Evolutionary conservation across 2,888 invertebrate genomes (phyloP).

Genomic region (Nymphalis c-album): DNA sequence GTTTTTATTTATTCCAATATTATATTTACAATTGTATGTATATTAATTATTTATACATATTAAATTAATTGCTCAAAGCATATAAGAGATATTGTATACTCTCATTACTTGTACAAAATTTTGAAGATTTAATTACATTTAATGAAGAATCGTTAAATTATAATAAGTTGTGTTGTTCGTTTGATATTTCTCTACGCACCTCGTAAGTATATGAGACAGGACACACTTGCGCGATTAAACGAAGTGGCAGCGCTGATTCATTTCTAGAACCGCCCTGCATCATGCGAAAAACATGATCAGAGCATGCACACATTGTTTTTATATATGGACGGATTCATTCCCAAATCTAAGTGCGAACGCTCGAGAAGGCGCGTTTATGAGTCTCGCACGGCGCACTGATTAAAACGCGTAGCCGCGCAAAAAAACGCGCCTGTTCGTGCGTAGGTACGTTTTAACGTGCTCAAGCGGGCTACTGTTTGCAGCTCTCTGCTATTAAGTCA

Average conservation of each 20-base stretch:
- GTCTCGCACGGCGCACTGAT: too few species aligned
- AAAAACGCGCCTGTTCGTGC: too few species aligned
- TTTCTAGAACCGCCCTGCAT: too few species aligned
- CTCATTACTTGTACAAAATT: constrained; percentile 33
- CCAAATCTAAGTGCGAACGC: too few species aligned
- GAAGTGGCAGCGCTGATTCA: neutral
- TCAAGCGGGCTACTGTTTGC: too few species aligned
- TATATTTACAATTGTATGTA: neutral
- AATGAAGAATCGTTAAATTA: constrained; percentile 15
- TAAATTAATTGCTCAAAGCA: constrained; percentile 34
- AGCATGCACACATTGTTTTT: too few species aligned
- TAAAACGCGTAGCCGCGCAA: too few species aligned
- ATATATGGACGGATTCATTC: too few species aligned
- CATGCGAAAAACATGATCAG: too few species aligned
- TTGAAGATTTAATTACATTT: constrained; percentile 23
- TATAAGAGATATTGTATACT: constrained; percentile 23
- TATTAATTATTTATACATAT: constrained; percentile 11
- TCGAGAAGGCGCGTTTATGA: too few species aligned
- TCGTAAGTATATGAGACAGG: neutral
- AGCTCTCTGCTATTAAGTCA: too few species aligned
- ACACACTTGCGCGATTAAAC: neutral
- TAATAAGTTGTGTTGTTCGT: constrained; percentile 20
- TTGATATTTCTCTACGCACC: constrained; percentile 10
- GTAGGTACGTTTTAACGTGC: too few species aligned
- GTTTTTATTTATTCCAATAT: neutral